A percentile compares a stretch with the other conserved stretches of the same genome.
Conservation (phyloP, 2,797 vertebrate species). For the Molossus alvarezi region DNA sequence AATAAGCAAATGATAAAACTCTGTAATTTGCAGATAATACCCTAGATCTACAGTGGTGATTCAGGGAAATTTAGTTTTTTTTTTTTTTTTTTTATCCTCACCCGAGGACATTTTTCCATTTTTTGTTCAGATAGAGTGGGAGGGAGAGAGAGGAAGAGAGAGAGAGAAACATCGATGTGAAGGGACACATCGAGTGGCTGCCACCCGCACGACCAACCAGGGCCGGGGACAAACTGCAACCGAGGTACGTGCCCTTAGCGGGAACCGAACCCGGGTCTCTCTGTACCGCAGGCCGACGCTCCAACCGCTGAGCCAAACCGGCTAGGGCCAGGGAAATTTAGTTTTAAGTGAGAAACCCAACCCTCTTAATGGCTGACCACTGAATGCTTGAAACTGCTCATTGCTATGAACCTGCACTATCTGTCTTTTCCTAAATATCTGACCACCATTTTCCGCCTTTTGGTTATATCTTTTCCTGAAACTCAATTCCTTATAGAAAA, state of each 20-base stretch:
- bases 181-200: no score
- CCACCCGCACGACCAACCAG: no score
- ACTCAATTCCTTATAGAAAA: background rate
- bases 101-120: no score
- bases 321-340: background rate
- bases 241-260: no score
- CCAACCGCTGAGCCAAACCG: no score
- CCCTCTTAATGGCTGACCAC: background rate
- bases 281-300: no score
- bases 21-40: conserved; percentile 53
- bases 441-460: background rate
- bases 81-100: no score
- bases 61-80: conserved; percentile 20
- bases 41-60: conserved; percentile 20
- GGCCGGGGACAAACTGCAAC: no score
- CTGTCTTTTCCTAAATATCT: background rate
- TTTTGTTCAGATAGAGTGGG: no score
- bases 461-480: background rate
- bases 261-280: no score
- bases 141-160: no score
- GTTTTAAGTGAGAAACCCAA: conserved; percentile 50
- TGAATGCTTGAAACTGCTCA: background rate
- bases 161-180: no score
- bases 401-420: background rate
- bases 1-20: conserved; percentile 58